Percentiles rank a stretch among this genome's conserved stretches.
Evolutionary conservation across 1,140 invertebrate genomes (phyloP).

Genomic region (Eumeta japonica): DNA sequence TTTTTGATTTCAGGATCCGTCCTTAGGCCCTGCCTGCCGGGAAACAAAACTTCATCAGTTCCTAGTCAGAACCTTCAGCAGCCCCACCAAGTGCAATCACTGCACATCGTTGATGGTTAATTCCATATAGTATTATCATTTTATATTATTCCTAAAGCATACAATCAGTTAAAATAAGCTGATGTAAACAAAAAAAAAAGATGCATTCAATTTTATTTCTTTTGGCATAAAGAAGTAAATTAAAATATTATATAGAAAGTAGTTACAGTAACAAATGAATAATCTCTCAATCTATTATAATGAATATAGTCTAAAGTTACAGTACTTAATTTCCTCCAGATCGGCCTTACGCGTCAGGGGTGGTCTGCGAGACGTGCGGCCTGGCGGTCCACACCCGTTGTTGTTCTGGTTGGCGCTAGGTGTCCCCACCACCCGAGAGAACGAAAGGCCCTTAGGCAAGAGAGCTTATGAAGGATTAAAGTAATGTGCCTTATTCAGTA

Average conservation of each 20-base stretch:
- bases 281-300: too few species aligned
- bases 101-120: conserved; percentile 93
- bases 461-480: conserved; percentile 93
- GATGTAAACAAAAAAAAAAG: neutral
- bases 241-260: too few species aligned
- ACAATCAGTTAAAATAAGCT: neutral
- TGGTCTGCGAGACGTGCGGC: conserved; percentile 93
- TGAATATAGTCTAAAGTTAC: too few species aligned
- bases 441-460: conserved; percentile 91
- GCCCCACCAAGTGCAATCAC: conserved; percentile 94
- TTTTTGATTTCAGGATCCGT: conserved; percentile 67
- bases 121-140: conserved; percentile 6
- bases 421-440: conserved; percentile 93
- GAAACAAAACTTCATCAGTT: conserved; percentile 89
- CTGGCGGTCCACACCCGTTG: conserved; percentile 95
- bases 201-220: neutral
- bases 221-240: neutral
- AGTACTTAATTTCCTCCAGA: conserved; percentile 18
- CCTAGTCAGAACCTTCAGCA: conserved; percentile 87
- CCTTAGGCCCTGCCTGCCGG: conserved; percentile 51
- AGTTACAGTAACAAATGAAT: too few species aligned
- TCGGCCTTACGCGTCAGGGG: conserved; percentile 45
- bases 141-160: neutral
- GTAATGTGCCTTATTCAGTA: conserved; percentile 68
- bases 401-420: conserved; percentile 84